A percentile compares a stretch with the other conserved stretches of the same genome.
Evolutionary conservation across 2,888 invertebrate species (phyloP).

Genomic region (Cecidostiba fungosa): DNA sequence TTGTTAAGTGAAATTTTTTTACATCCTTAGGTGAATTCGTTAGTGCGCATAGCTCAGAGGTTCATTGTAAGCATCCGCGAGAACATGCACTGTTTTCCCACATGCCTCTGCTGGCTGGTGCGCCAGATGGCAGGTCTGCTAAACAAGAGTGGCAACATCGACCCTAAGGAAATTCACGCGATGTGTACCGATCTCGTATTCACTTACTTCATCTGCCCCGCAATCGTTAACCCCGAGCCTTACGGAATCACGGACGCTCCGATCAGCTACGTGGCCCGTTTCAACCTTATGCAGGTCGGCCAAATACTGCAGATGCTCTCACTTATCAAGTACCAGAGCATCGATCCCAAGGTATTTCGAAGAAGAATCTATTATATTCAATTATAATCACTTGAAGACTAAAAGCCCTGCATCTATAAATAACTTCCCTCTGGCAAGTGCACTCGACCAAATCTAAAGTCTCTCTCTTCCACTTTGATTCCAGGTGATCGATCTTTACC

Average conservation of each 20-base stretch:
- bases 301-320: conserved; percentile 96
- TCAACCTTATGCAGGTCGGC: conserved; percentile 94
- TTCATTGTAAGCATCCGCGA: conserved; percentile 92
- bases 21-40: conserved; percentile 81
- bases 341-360: conserved; percentile 84
- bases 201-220: conserved; percentile 96
- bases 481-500: conserved; percentile 86
- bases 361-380: neutral
- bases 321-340: conserved; percentile 90
- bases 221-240: conserved; percentile 97
- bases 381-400: neutral
- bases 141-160: conserved; percentile 83
- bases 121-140: conserved; percentile 90
- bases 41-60: conserved; percentile 89
- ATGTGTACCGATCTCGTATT: conserved; percentile 96
- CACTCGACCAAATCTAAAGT: neutral
- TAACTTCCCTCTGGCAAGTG: neutral
- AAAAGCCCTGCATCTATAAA: neutral
- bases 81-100: conserved; percentile 95
- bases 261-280: conserved; percentile 93
- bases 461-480: neutral
- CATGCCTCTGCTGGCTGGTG: conserved; percentile 94
- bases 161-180: conserved; percentile 83
- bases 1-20: neutral
- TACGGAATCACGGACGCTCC: conserved; percentile 96